These are phyloP conservation scores for Leucania comma DNA, from an alignment of 2,888 invertebrate species.

Conservation along the genomic window DNA sequence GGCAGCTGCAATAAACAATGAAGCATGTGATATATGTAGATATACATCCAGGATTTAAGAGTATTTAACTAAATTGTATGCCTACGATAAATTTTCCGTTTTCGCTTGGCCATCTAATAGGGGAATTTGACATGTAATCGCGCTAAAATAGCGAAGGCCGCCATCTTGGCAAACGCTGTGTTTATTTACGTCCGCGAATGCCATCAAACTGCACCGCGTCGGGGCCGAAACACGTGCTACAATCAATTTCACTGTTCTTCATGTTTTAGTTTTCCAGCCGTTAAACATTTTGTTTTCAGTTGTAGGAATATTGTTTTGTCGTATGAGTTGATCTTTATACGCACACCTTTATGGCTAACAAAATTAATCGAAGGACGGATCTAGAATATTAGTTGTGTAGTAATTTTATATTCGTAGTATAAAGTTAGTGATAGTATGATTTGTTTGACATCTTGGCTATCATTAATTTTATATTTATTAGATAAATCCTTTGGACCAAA, in stretches of 20 bases:
- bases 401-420: not conserved
- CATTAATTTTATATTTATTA: not conserved
- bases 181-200: slow-evolving; percentile 89
- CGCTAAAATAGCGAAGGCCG: slow-evolving; percentile 89
- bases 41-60: slow-evolving; percentile 22
- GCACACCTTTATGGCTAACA: no score
- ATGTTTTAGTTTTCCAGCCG: slow-evolving; percentile 42
- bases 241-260: slow-evolving; percentile 75
- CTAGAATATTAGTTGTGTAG: not conserved
- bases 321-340: not conserved
- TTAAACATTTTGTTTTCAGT: slow-evolving; percentile 23
- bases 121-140: slow-evolving; percentile 79
- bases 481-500: not conserved
- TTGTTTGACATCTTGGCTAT: not conserved
- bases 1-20: slow-evolving; percentile 30
- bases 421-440: not conserved
- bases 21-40: slow-evolving; percentile 14
- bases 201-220: slow-evolving; percentile 85
- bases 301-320: not conserved
- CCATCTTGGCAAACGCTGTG: slow-evolving; percentile 87
- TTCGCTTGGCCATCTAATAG: slow-evolving; percentile 76
- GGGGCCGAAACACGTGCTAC: slow-evolving; percentile 83
- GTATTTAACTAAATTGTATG: slow-evolving; percentile 42
- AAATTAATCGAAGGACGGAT: not conserved
- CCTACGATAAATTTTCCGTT: slow-evolving; percentile 64